phyloP scores from a whole-genome alignment of 37 sponge, comb jelly and placozoan genomes.

The Tethya wilhelma region DNA sequence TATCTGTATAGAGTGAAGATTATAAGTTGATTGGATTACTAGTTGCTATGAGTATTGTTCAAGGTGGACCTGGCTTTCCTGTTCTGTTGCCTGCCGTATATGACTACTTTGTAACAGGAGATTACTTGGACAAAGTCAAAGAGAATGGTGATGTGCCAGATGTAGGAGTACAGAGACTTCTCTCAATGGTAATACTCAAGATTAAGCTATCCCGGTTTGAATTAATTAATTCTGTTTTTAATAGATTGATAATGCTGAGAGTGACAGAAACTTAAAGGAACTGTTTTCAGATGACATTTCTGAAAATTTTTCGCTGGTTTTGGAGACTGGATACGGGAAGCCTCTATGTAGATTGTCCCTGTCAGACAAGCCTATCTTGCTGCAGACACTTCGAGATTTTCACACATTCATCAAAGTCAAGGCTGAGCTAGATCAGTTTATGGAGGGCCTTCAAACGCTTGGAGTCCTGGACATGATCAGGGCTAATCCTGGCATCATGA shows the following conservation, averaged over 20 bases:
- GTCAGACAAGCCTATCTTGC: neutral
- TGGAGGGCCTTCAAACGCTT: neutral
- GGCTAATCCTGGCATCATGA: neutral
- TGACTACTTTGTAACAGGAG: neutral
- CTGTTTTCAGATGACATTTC: neutral
- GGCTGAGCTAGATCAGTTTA: constrained; percentile 34
- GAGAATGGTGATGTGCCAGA: neutral
- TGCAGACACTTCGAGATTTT: neutral
- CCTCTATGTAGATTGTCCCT: neutral
- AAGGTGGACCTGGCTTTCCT: neutral
- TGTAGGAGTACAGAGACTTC: neutral
- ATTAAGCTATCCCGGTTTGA: too few relatives aligned
- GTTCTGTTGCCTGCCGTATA: neutral
- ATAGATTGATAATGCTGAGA: too few relatives aligned
- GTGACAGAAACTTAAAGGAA: neutral
- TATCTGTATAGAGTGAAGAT: too few relatives aligned
- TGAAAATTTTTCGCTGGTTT: neutral
- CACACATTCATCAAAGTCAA: constrained; percentile 1
- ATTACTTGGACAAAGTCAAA: neutral
- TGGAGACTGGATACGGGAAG: constrained; percentile 13
- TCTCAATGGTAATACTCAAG: neutral
- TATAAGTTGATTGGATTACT: neutral
- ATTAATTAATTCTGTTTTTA: too few relatives aligned
- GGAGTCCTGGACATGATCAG: constrained; percentile 6
- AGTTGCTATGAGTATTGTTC: neutral